Evolutionary conservation across 2,888 invertebrate species (phyloP), one percentile per base, ranked within the genome.

Genomic region (Pristionchus exspectatus): DNA sequence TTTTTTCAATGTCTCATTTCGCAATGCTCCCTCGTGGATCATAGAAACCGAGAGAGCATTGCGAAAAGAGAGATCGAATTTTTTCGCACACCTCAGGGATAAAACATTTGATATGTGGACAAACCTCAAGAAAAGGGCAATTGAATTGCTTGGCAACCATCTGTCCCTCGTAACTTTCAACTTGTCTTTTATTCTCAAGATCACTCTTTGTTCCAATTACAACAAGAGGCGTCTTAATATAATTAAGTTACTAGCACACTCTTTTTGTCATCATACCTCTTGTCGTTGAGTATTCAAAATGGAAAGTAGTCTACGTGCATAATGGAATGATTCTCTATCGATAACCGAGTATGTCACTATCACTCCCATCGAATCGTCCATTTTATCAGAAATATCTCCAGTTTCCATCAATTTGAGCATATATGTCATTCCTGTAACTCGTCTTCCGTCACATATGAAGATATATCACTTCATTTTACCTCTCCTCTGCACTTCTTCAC

Each of bases 121-220:
- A 4, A 66, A 72, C 87, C 88, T 88, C 88, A 16, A 88, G 21
- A 38, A 88, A 88, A 24, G 88, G 88, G 24, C 77, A 88, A 14
- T 81, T 63, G 81, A 59, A 81, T n/a, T 77, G 77, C 63, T 81
- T 88, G 14, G 88, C 88, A 12, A 88, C 18, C 44, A 27, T n/a
- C 24, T 88, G 81, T 44, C 88, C 88, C 72, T 88, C 88, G 30
- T 88, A 88, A 4, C 69, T 33, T n/a, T 56, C 77, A 16, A 88
- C 88, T 24, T 77, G 50, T 88, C 88, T 77, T 38, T 63, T 77
- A 33, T 88, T 88, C 59, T 56, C 81, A 10, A 88, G 81, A 63
- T 88, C 88, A 81, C 77, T 81, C 81, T 88, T 88, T 56, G 88
- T 27, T 12, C 88, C 81, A 24, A 88, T 77, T 4, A 88, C 14